Percentiles rank a stretch among this genome's conserved stretches.
These are phyloP conservation scores for Equus quagga DNA, from an alignment of 2,113 vertebrate genomes.

Conservation along the genomic window DNA sequence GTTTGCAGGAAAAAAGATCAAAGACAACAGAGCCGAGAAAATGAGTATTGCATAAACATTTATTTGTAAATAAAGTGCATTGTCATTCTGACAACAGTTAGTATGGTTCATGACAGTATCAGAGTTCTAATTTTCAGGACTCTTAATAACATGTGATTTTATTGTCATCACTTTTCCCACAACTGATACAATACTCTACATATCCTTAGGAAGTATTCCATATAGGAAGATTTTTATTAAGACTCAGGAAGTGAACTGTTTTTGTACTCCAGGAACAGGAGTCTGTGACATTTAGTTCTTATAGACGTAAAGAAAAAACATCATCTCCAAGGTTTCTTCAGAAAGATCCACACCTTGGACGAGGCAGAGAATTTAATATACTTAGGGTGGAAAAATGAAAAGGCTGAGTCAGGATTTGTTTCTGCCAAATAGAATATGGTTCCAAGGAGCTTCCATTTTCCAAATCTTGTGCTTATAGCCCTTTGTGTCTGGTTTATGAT, in stretches of 20 bases:
- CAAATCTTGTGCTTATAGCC: not conserved
- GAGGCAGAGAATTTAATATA: constrained; percentile 42
- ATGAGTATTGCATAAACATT: not conserved
- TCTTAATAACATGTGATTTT: not conserved
- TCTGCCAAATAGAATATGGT: constrained; percentile 53
- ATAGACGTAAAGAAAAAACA: not conserved
- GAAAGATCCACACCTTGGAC: constrained; percentile 55
- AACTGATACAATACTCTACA: not conserved
- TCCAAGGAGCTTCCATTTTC: constrained; percentile 49
- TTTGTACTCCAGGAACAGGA: constrained; percentile 2
- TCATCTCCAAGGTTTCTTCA: not conserved
- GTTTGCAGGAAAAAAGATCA: not conserved
- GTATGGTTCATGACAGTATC: not conserved
- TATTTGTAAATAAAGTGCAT: not conserved
- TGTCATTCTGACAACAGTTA: not conserved
- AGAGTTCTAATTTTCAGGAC: not conserved
- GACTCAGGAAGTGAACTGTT: not conserved
- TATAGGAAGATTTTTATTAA: constrained; percentile 32
- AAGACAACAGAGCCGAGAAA: not conserved
- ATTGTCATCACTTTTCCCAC: constrained; percentile 29
- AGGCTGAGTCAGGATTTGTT: constrained; percentile 54
- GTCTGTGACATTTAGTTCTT: not conserved
- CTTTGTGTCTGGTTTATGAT: constrained; percentile 40
- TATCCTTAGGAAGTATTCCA: not conserved
- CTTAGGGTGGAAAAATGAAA: constrained; percentile 49